Percentiles rank a stretch among this genome's conserved stretches.
Evolutionary conservation across 2,888 invertebrate genomes (phyloP).

Genomic region (Mimumesa dahlbomi): DNA sequence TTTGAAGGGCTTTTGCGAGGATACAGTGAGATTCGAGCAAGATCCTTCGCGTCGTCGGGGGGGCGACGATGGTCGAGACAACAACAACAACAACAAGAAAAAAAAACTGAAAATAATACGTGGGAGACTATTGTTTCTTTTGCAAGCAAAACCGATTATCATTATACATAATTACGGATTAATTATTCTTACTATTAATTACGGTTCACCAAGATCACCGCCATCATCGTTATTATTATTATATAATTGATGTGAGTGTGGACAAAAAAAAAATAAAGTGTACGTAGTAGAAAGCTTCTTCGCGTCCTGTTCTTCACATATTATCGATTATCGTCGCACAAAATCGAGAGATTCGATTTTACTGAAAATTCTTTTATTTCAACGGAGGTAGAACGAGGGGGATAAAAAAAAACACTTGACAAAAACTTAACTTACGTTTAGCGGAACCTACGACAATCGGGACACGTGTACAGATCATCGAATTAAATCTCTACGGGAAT

Average conservation of each 20-base stretch:
- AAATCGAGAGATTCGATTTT: no score
- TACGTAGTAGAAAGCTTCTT: constrained; percentile 64
- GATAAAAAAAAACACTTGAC: no score
- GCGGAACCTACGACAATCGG: no score
- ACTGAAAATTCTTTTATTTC: no score
- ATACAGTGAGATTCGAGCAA: constrained; percentile 8
- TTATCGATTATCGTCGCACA: no score
- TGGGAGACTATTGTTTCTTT: constrained; percentile 55
- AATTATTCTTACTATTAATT: constrained; percentile 63
- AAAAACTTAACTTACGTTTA: no score
- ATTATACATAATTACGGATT: constrained; percentile 60
- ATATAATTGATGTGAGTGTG: constrained; percentile 71
- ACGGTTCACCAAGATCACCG: constrained; percentile 54
- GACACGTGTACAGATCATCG: no score
- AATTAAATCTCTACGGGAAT: no score
- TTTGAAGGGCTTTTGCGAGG: constrained; percentile 44
- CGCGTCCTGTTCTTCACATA: constrained; percentile 14
- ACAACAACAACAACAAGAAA: no score
- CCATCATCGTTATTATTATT: constrained; percentile 64
- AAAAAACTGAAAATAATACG: constrained; percentile 24
- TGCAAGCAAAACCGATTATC: constrained; percentile 56
- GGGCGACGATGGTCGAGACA: constrained; percentile 43
- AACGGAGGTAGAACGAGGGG: no score
- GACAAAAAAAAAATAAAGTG: constrained; percentile 67
- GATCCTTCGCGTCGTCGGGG: constrained; percentile 20